A percentile compares a stretch with the other conserved stretches of the same genome.
phyloP scores from a whole-genome alignment of 2,888 invertebrate genomes.

The Drosophila neutralis region DNA sequence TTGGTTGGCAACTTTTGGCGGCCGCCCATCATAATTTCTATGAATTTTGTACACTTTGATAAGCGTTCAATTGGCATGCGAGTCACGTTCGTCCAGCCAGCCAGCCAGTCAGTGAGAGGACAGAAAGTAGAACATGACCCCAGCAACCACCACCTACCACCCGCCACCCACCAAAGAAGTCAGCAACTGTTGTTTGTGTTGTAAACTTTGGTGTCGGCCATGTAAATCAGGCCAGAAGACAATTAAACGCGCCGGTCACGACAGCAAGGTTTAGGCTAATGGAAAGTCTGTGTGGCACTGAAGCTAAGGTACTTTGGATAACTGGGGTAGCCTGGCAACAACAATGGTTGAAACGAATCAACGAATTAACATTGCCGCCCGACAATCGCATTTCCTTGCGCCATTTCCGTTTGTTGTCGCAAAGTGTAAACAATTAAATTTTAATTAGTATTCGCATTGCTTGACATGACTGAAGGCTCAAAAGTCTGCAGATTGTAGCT shows the following conservation, averaged over 20 bases:
- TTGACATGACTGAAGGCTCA: constrained; percentile 50
- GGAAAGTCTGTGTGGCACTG: constrained; percentile 38
- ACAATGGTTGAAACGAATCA: background rate
- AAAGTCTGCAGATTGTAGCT: constrained; percentile 19
- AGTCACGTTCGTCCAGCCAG: constrained; percentile 61
- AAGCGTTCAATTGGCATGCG: constrained; percentile 73
- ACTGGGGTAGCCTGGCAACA: constrained; percentile 7
- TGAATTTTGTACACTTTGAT: constrained; percentile 77
- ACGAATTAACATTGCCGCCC: constrained; percentile 5
- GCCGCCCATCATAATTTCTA: constrained; percentile 78
- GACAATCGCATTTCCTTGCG: constrained; percentile 33
- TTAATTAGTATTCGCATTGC: constrained; percentile 75
- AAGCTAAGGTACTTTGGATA: constrained; percentile 6
- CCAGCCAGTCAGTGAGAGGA: background rate
- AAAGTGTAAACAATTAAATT: constrained; percentile 80
- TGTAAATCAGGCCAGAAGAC: constrained; percentile 69
- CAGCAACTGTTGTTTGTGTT: constrained; percentile 49
- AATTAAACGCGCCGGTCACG: constrained; percentile 73
- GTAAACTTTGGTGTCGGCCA: constrained; percentile 53
- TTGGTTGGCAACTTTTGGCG: constrained; percentile 45
- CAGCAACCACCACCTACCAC: background rate
- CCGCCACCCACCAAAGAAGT: background rate
- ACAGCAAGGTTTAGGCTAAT: constrained; percentile 70
- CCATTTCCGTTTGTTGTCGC: constrained; percentile 66
- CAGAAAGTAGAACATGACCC: constrained; percentile 1